Evolutionary conservation across 2,888 invertebrate genomes (phyloP).

Genomic region (Chrysolina americana): DNA sequence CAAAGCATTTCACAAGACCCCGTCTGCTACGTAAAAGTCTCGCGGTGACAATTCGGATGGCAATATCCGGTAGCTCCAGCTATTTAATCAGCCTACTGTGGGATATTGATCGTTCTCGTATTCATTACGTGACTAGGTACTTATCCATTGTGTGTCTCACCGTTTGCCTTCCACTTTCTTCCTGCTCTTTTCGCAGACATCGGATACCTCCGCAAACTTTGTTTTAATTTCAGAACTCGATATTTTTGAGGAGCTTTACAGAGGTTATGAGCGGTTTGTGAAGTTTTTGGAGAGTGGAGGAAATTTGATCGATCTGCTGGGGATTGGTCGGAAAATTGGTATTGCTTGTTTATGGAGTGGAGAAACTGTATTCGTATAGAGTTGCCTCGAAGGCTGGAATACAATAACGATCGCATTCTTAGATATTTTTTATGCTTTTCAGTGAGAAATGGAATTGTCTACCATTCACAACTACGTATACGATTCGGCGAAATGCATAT

Average conservation of each 20-base stretch:
- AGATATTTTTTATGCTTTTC: no score
- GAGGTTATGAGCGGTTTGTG: slow-evolving; percentile 4
- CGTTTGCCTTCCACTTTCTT: slow-evolving; percentile 41
- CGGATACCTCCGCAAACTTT: slow-evolving; percentile 34
- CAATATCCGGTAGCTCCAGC: slow-evolving; percentile 68
- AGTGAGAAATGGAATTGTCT: no score
- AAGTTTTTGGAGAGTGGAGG: slow-evolving; percentile 25
- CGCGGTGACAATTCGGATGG: slow-evolving; percentile 66
- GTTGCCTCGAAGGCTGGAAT: no score
- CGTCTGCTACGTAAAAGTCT: slow-evolving; percentile 28
- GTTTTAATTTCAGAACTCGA: slow-evolving; percentile 29
- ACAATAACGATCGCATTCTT: no score
- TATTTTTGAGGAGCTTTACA: slow-evolving; percentile 28
- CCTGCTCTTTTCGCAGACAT: slow-evolving; percentile 42
- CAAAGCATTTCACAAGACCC: slow-evolving; percentile 16
- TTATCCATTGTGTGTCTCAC: slow-evolving; percentile 56
- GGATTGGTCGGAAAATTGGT: not conserved
- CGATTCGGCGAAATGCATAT: no score
- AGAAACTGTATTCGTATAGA: no score
- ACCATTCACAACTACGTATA: no score
- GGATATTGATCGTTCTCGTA: slow-evolving; percentile 67
- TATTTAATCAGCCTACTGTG: slow-evolving; percentile 67
- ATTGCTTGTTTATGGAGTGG: not conserved
- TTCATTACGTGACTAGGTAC: slow-evolving; percentile 65
- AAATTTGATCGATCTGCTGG: slow-evolving; percentile 16